phyloP scores from a whole-genome alignment of 2,113 vertebrate species.

The Anhinga anhinga region DNA sequence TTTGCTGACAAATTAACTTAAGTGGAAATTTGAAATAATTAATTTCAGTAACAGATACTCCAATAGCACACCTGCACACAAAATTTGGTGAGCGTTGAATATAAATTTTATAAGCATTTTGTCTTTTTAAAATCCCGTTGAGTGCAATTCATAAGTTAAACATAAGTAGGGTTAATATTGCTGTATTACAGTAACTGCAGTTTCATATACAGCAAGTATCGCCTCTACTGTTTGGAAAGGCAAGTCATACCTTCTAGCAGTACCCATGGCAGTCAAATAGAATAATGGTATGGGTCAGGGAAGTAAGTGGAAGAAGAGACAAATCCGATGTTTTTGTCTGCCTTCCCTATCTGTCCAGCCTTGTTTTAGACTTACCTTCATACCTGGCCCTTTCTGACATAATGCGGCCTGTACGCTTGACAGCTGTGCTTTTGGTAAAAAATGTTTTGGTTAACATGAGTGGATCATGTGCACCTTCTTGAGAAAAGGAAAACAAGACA shows the following conservation, averaged over 20 bases:
- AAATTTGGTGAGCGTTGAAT: not conserved
- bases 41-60: not conserved
- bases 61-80: not conserved
- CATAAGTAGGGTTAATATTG: not conserved
- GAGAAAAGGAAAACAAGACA: not conserved
- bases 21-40: slow-evolving; percentile 6
- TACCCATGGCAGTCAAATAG: not conserved
- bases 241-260: not conserved
- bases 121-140: not conserved
- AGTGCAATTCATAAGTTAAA: not conserved
- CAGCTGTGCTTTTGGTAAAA: not conserved
- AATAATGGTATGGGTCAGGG: not conserved
- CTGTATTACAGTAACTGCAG: not conserved
- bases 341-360: not conserved
- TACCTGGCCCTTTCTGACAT: not conserved
- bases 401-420: not conserved
- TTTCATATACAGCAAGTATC: not conserved
- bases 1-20: not conserved
- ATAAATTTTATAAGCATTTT: not conserved
- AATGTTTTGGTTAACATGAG: not conserved
- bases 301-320: not conserved
- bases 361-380: not conserved
- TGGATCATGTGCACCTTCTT: not conserved
- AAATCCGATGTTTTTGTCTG: not conserved
- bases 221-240: not conserved